These are phyloP conservation scores for Heliocidaris erythrogramma DNA, from an alignment of 35 echinoderm and acorn worm species.

Conservation along the genomic window DNA sequence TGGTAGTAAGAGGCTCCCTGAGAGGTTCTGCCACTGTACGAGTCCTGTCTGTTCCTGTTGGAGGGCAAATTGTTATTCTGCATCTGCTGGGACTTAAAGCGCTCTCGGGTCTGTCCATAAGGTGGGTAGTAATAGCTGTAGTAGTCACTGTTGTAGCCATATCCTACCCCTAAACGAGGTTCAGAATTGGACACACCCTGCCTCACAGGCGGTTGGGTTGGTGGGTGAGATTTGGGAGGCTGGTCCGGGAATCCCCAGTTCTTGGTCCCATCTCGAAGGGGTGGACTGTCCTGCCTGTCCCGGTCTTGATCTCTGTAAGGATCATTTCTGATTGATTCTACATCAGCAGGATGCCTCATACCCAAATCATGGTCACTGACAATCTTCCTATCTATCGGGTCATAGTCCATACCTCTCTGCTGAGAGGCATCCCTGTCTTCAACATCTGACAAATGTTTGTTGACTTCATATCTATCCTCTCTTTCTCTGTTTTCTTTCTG, in stretches of 20 bases:
- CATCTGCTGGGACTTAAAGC: background rate
- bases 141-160: constrained; percentile 50
- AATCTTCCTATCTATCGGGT: background rate
- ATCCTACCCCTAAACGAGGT: background rate
- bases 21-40: background rate
- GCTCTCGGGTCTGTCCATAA: background rate
- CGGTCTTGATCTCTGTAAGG: background rate
- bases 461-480: background rate
- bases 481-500: background rate
- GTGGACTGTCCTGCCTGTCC: background rate
- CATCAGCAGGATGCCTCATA: background rate
- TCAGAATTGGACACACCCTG: background rate
- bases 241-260: constrained; percentile 13
- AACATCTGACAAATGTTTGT: constrained; percentile 28
- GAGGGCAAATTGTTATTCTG: constrained; percentile 30
- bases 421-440: constrained; percentile 37
- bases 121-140: constrained; percentile 44
- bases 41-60: background rate
- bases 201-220: background rate
- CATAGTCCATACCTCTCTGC: background rate
- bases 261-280: background rate
- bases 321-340: background rate
- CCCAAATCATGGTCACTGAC: background rate
- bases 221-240: background rate
- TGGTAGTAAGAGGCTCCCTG: background rate